These are phyloP conservation scores for Plebejus argus DNA, from an alignment of 2,888 invertebrate species.

Conservation along the genomic window DNA sequence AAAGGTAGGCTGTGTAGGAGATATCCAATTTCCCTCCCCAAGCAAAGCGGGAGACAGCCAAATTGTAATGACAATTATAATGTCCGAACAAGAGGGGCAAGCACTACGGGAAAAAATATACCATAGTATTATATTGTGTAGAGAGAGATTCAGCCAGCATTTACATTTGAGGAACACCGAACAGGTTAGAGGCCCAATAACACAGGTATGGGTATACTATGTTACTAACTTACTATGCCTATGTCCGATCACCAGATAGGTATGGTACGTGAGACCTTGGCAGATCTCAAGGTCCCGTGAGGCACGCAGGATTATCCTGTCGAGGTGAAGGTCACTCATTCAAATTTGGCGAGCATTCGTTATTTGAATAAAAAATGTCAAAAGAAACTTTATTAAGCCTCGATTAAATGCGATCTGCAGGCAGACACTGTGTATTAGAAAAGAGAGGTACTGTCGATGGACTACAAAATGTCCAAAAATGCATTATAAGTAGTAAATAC, in stretches of 20 bases:
- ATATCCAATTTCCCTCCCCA: no score
- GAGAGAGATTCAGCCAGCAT: no score
- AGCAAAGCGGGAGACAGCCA: no score
- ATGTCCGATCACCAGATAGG: constrained; percentile 36
- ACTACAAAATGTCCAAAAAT: background rate
- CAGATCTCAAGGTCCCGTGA: constrained; percentile 59
- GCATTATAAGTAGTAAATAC: no score
- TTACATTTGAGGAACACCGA: background rate
- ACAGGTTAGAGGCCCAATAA: background rate
- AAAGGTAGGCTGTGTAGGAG: no score
- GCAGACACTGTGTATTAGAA: background rate
- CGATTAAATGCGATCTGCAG: background rate
- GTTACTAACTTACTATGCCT: background rate
- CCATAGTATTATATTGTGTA: no score
- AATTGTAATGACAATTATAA: no score
- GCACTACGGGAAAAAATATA: no score
- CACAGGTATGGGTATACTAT: background rate
- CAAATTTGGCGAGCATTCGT: constrained; percentile 42
- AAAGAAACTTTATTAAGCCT: background rate
- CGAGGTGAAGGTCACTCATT: constrained; percentile 59
- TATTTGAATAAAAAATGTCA: constrained; percentile 8
- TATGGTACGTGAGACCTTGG: constrained; percentile 62
- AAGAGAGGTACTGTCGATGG: no score
- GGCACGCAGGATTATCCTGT: constrained; percentile 65
- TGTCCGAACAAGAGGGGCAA: no score